Evolutionary conservation across 2,888 invertebrate genomes (phyloP), one percentile per base, ranked within the genome.

Genomic region (Stenodema calcarata): DNA sequence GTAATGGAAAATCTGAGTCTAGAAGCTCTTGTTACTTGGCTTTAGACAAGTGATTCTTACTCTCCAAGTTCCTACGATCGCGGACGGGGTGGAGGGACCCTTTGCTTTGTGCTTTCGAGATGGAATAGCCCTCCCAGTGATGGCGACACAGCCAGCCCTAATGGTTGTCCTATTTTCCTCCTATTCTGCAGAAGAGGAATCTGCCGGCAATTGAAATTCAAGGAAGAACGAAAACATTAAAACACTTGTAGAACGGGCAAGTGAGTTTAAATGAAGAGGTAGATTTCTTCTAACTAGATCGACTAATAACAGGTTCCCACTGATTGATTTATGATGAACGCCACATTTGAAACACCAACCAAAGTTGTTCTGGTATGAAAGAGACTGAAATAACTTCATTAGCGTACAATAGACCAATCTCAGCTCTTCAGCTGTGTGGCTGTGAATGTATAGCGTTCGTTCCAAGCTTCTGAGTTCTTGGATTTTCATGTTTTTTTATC

Each of bases 91-190:
- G 44, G 27, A 44, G 73, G 35, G 18, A 78, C 78, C 44, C 44
- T 78, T 78, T 18, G n/a, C 78, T 78, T 78, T 78, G 78, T 78
- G 78, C 78, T 78, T 78, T 44, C 42, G 78, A 78, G 78, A 78
- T 78, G 44, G 44, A 78, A 78, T 78, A 78, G 78, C 75, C 78
- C 78, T 44, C 78, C 12, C 18, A 11, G 78, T 41, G 41, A 44
- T 44, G 41, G 78, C 23, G 42, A 44, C 41, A 41, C 41, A 23
- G 41, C 42, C 41, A 23, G 78, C 27, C 78, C 44, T 78, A 44
- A 78, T 78, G 78, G 78, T 78, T 78, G 44, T 78, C 78, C 78
- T 78, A 44, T 78, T 44, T 78, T 44, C 78, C 18, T 73, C 23
- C 44, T 78, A 35, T 42, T 41, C 78, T 78, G 27, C 18, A 6